Evolutionary conservation across 2,888 invertebrate genomes (phyloP).

Genomic region (Epinotia ramella): DNA sequence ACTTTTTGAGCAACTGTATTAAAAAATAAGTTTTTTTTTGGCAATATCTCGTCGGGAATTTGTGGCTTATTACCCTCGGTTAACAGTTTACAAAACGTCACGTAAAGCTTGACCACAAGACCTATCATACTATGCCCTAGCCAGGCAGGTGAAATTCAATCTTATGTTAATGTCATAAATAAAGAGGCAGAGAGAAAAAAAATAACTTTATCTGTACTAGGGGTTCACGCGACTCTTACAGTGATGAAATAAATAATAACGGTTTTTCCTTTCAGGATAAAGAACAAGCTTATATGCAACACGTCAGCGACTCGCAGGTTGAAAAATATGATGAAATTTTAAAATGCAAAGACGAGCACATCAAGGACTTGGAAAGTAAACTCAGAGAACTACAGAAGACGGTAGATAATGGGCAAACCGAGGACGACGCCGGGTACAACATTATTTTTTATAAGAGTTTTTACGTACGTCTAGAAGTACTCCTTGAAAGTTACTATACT

Average conservation of each 20-base stretch:
- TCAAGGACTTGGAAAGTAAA: slow-evolving; percentile 81
- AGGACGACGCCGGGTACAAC: slow-evolving; percentile 67
- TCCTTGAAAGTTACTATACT: not conserved
- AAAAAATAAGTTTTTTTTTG: too few species aligned
- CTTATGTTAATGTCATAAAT: not conserved
- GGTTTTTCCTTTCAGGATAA: slow-evolving; percentile 64
- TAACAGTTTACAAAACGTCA: too few species aligned
- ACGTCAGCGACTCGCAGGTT: slow-evolving; percentile 75
- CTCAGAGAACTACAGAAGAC: slow-evolving; percentile 73
- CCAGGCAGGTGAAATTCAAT: not conserved
- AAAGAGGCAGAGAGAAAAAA: not conserved
- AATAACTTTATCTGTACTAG: not conserved
- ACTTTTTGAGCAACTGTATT: too few species aligned
- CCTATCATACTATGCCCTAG: too few species aligned
- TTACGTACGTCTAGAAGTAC: not conserved
- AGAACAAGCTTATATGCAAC: slow-evolving; percentile 70
- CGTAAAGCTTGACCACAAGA: too few species aligned
- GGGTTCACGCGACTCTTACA: not conserved
- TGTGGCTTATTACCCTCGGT: too few species aligned
- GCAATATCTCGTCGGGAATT: too few species aligned
- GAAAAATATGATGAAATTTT: slow-evolving; percentile 80
- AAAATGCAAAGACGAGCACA: slow-evolving; percentile 83
- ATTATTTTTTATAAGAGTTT: not conserved
- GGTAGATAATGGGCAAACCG: slow-evolving; percentile 64
- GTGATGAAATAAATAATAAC: not conserved